Percentiles rank a stretch among this genome's conserved stretches.
Conservation (phyloP, 2,797 vertebrate species). For the Sebastiscus albofasciatus region DNA sequence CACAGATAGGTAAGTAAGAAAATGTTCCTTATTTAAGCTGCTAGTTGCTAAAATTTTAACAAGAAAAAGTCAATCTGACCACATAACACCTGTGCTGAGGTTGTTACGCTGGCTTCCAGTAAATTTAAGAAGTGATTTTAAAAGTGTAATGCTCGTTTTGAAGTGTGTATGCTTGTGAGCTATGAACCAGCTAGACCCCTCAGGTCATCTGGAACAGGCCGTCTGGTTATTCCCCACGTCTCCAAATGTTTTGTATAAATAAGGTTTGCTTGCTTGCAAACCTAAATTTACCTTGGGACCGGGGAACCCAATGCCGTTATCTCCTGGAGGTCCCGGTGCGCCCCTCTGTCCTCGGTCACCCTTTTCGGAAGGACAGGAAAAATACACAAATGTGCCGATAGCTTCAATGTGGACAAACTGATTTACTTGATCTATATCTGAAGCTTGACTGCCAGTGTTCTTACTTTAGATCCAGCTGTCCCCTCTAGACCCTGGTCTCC, state of each 20-base stretch:
- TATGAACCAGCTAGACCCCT: too few species aligned
- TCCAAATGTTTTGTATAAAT: too few species aligned
- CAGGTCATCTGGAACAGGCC: too few species aligned
- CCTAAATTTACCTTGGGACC: slow-evolving; percentile 77
- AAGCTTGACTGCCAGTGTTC: not conserved
- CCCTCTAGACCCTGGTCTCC: slow-evolving; percentile 80
- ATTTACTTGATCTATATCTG: not conserved
- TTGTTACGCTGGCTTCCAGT: too few species aligned
- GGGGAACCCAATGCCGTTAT: slow-evolving; percentile 76
- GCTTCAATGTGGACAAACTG: not conserved
- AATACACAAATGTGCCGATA: not conserved
- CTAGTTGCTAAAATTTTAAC: too few species aligned
- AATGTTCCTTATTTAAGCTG: not conserved
- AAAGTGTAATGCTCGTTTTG: too few species aligned
- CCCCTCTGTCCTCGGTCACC: slow-evolving; percentile 87
- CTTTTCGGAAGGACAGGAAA: slow-evolving; percentile 58
- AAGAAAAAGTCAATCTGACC: too few species aligned
- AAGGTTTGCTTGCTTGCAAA: not conserved
- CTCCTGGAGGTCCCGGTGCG: slow-evolving; percentile 80
- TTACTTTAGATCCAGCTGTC: slow-evolving; percentile 76
- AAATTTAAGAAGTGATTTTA: too few species aligned
- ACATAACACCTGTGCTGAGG: too few species aligned
- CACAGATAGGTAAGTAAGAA: not conserved
- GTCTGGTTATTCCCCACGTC: too few species aligned
- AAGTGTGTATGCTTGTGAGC: too few species aligned